Evolutionary conservation across 2,888 invertebrate species (phyloP), one percentile per base, ranked within the genome.

Genomic region (Ophonus ardosiacus): DNA sequence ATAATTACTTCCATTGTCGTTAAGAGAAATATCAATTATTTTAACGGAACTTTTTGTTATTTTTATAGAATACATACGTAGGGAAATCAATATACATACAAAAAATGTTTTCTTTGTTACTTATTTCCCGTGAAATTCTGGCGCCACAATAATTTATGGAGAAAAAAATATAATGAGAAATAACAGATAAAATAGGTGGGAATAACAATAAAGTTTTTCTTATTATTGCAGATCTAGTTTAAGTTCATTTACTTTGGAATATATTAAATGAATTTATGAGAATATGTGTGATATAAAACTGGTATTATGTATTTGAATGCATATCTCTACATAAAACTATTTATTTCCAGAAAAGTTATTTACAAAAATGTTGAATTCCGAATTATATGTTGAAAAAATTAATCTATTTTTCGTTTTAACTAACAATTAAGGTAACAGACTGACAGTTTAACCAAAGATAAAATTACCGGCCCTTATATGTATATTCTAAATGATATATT

Each of bases 1-100:
- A 63, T 63, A 63, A 63, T 63, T 63, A 63, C 3, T 24, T 63
- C 24, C n/a, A 8, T 17, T 18, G 59, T 59, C 13, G 18, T 59
- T 59, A 59, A 7, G 17, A 17, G 18, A 59, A 59, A 59, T 59
- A 59, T 59, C 59, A 59, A 59, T 59, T 17, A 59, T 59, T 59
- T 8, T 59, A 59, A 59, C 17, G 59, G 18, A 3, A 5, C 5
- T 59, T 59, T 59, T 59, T 8, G 15, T 59, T 59, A 15, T 15
- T 17, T 59, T 59, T 59, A 17, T 17, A 7, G 18, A 59, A 59
- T 59, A 59, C 7, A 59, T 15, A 5, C n/a, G 59, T 18, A 59
- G 18, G 65, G 8, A 13, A 68, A 68, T 68, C 68, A 15, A 68
- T 68, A 68, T 40, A 68, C n/a, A 38, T 15, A 68, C 65, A 68